Evolutionary conservation across 2,888 invertebrate genomes (phyloP).

Genomic region (Endomychus coccineus): DNA sequence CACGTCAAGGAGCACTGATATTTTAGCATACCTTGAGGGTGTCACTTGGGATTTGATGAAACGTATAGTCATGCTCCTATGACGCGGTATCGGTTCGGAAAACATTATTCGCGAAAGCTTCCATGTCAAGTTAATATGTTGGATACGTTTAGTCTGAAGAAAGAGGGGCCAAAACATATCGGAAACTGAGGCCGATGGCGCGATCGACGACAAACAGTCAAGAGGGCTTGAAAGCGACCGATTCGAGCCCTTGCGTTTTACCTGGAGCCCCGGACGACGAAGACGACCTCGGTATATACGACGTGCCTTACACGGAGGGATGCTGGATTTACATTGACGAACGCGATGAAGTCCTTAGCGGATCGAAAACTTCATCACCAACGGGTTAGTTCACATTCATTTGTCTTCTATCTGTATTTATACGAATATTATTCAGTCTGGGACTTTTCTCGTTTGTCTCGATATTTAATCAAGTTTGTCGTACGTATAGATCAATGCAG

Average conservation of each 20-base stretch:
- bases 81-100: no score
- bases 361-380: slow-evolving; percentile 29
- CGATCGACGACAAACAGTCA: slow-evolving; percentile 68
- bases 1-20: no score
- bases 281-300: slow-evolving; percentile 67
- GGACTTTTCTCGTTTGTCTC: no score
- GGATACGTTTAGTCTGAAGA: slow-evolving; percentile 61
- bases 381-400: slow-evolving; percentile 23
- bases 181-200: slow-evolving; percentile 52
- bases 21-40: no score
- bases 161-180: slow-evolving; percentile 52
- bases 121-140: slow-evolving; percentile 5
- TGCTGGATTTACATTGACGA: slow-evolving; percentile 73
- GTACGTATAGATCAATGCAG: slow-evolving; percentile 43
- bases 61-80: no score
- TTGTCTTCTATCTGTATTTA: slow-evolving; percentile 2
- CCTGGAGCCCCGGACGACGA: slow-evolving; percentile 48
- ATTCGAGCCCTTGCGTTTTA: slow-evolving; percentile 58
- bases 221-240: slow-evolving; percentile 56
- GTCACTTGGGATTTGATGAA: no score
- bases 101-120: no score
- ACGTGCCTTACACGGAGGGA: slow-evolving; percentile 63
- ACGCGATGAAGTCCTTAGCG: slow-evolving; percentile 55
- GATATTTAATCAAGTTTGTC: no score
- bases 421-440: no score